Evolutionary conservation across 2,113 vertebrate genomes (phyloP).

Genomic region (Recurvirostra avosetta): DNA sequence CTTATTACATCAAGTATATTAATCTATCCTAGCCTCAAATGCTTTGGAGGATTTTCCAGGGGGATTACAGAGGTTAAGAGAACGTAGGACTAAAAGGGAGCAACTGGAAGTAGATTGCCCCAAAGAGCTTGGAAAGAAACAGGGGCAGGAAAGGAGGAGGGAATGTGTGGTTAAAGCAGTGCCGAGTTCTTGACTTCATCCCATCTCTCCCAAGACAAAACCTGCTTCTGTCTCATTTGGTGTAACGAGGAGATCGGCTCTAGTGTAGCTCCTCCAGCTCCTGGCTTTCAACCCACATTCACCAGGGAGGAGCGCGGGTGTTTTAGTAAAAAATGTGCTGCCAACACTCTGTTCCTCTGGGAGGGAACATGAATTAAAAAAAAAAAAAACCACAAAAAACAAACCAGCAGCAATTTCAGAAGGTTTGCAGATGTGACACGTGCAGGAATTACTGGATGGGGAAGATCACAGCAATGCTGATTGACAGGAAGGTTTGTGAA

Average conservation of each 20-base stretch:
- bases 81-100: neutral
- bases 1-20: neutral
- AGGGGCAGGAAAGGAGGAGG: neutral
- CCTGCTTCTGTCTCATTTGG: neutral
- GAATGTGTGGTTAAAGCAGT: neutral
- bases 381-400: no score
- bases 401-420: neutral
- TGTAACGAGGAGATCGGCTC: neutral
- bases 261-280: neutral
- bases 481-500: neutral
- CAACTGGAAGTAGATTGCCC: neutral
- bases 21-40: neutral
- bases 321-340: neutral
- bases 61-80: neutral
- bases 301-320: neutral
- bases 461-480: neutral
- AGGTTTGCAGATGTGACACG: neutral
- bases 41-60: neutral
- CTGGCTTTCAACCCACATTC: neutral
- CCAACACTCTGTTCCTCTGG: neutral
- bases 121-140: neutral
- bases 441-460: neutral
- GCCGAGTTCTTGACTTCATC: neutral
- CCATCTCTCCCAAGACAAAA: neutral
- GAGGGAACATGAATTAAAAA: fast-evolving